Base-by-base conservation (phyloP, 2,113 vertebrate genomes). In the Chloropsis hardwickii region DNA sequence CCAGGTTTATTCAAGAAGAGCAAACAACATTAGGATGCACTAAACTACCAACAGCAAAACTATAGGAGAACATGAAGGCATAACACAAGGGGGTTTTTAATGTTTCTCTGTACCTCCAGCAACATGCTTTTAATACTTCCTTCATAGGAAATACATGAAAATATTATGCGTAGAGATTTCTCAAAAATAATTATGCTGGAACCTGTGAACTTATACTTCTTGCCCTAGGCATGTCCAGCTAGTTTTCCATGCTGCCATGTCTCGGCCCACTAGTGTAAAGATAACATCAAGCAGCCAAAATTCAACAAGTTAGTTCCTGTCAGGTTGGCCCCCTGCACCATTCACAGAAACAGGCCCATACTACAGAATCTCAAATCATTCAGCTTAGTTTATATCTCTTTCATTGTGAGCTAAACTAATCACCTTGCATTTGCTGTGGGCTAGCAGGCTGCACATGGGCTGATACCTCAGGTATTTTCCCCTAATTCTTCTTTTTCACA, bases 11-110 rank as follows among this genome's bases (percentile, higher is more conserved):
- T 86, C 22, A 77, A 77, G 85, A 76, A 31, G 6, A 72, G 28
- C 14, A 72, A 82, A 87, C 23, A 47, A 31, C 16, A 13, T 74
- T 5, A 82, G 23, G 12, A 90, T 24, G 25, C 18, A 73, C 35
- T 69, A 21, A 88, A 69, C 35, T 44, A 71, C 27, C 0, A 3
- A 56, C 3, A 85, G n/a, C 19, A 67, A 82, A 58, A 44, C n/a
- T 81, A 50, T 12, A 70, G n/a, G 5, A 81, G 14, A 90, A 70
- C 0, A 0, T 13, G 51, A 62, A 81, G 54, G 76, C 57, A 33
- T 4, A 90, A 73, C 10, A 45, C 2, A 12, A 56, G 5, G 14
- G 17, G 4, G 0, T 16, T 69, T 82, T 48, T 3, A 1, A 66
- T 42, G 40, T 88, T 92, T 93, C 33, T 67, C 39, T 76, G 22